These are phyloP conservation scores for Acheta domesticus DNA, from an alignment of 2,888 invertebrate genomes.

Conservation along the genomic window DNA sequence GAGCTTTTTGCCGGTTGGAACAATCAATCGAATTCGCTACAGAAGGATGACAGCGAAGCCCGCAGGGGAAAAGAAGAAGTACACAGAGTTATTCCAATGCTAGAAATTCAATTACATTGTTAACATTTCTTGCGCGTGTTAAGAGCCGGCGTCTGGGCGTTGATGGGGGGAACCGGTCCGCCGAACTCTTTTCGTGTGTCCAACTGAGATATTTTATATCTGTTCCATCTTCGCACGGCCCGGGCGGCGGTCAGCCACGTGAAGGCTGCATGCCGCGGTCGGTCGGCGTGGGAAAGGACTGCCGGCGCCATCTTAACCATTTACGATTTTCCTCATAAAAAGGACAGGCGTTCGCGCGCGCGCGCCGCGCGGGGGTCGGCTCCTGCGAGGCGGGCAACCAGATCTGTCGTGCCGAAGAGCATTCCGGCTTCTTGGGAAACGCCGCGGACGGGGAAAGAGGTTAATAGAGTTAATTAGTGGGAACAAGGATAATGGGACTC, in stretches of 20 bases:
- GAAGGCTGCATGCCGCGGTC: too few relatives aligned
- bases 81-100: not conserved
- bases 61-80: too few relatives aligned
- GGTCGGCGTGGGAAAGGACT: not conserved
- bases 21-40: too few relatives aligned
- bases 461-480: not conserved
- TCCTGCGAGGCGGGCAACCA: too few relatives aligned
- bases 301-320: too few relatives aligned
- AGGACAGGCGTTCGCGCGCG: too few relatives aligned
- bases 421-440: not conserved
- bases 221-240: not conserved
- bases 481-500: not conserved
- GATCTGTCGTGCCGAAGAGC: too few relatives aligned
- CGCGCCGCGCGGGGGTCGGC: too few relatives aligned
- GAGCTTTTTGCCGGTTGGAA: too few relatives aligned
- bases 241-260: too few relatives aligned
- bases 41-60: too few relatives aligned
- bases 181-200: not conserved
- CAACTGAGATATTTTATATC: not conserved
- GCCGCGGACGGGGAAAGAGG: slow-evolving; percentile 5
- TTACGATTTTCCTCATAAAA: too few relatives aligned
- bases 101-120: not conserved
- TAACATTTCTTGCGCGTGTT: not conserved
- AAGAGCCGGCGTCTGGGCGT: not conserved
- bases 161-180: not conserved